Percentiles rank a stretch among this genome's conserved stretches.
Conservation (phyloP, 2,797 vertebrate species). For the Gambelia wislizenii region DNA sequence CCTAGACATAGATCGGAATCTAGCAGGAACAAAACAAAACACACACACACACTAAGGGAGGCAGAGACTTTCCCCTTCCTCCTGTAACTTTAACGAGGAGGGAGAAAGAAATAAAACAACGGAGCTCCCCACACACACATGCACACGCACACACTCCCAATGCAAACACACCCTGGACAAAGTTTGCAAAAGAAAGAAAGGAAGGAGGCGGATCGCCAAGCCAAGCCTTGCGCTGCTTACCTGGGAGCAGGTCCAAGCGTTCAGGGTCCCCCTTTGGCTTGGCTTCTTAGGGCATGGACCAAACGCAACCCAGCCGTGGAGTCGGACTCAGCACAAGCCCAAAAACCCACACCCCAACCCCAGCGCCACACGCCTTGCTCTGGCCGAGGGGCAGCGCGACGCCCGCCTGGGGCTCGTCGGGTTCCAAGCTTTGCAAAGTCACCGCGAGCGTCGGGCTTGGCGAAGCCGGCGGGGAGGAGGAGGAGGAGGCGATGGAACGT, state of each 20-base stretch:
- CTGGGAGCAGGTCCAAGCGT: constrained; percentile 8
- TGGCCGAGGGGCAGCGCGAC: not conserved
- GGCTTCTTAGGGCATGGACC: not conserved
- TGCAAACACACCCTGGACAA: not conserved
- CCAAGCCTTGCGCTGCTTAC: constrained; percentile 12
- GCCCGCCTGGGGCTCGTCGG: not conserved
- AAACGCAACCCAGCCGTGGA: too few relatives aligned
- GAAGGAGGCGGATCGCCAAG: not conserved
- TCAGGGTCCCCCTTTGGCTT: too few relatives aligned
- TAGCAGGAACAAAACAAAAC: constrained; percentile 29
- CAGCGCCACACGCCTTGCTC: not conserved
- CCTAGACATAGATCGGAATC: constrained; percentile 16
- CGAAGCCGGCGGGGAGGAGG: not conserved
- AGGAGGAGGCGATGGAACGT: constrained; percentile 3
- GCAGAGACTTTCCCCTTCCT: not conserved
- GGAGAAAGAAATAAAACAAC: not conserved
- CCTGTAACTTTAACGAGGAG: not conserved
- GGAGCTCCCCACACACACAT: too few relatives aligned
- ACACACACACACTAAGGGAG: not conserved
- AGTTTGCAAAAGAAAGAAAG: constrained; percentile 20
- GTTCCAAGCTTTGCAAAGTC: not conserved
- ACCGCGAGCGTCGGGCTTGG: not conserved
- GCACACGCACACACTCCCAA: not conserved
- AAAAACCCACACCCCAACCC: too few relatives aligned
- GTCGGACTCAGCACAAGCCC: too few relatives aligned